Conservation (phyloP, 2,113 vertebrate species). For the Athene cunicularia region DNA sequence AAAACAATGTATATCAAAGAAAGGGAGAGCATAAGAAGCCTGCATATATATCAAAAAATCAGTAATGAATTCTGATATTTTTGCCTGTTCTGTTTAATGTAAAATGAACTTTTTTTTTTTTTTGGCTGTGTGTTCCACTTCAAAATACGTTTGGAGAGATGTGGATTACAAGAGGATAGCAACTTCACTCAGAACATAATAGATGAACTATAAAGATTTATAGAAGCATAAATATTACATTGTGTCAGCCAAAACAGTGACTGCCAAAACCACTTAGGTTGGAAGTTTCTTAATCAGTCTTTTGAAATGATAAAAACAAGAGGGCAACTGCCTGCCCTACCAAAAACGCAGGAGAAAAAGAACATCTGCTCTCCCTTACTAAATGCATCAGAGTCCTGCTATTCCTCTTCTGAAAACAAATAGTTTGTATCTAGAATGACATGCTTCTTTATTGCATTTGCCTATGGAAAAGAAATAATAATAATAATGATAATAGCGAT, state of each 20-base stretch:
- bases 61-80: background rate
- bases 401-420: background rate
- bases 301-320: background rate
- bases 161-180: background rate
- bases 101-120: background rate
- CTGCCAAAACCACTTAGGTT: background rate
- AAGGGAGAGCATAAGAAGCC: background rate
- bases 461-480: background rate
- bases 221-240: background rate
- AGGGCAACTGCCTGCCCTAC: background rate
- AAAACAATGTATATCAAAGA: background rate
- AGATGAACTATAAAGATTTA: background rate
- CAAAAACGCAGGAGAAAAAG: background rate
- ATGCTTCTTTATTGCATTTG: background rate
- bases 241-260: background rate
- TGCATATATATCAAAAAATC: background rate
- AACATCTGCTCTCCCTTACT: background rate
- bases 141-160: background rate
- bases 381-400: background rate
- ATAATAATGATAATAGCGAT: too few species aligned
- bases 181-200: background rate
- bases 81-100: background rate
- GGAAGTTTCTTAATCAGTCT: background rate
- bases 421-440: background rate
- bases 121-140: background rate